These are phyloP conservation scores for Callitettix versicolor DNA, from an alignment of 1,140 invertebrate genomes.

Conservation along the genomic window DNA sequence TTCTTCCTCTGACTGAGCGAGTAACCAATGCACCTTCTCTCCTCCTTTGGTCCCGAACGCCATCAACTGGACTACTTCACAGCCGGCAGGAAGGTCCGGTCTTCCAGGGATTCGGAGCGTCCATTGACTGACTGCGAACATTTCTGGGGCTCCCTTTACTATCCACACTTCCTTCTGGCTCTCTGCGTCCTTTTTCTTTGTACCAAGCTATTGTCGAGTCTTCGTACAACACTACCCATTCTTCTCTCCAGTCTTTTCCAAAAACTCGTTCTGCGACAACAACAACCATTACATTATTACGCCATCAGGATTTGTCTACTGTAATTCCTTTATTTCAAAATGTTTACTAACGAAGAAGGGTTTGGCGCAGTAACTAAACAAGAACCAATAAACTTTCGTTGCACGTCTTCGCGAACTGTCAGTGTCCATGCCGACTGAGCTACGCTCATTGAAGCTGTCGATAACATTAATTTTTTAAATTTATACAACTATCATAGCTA, in stretches of 20 bases:
- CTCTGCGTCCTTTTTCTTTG: conserved; percentile 44
- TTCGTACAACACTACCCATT: conserved; percentile 68
- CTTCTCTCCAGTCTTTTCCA: conserved; percentile 66
- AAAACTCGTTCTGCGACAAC: conserved; percentile 52
- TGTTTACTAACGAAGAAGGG: no score
- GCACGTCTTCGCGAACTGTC: no score
- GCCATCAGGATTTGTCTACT: no score
- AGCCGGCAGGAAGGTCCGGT: conserved; percentile 52
- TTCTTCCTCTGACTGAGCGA: conserved; percentile 52
- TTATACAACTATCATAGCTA: no score
- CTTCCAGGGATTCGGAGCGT: conserved; percentile 56
- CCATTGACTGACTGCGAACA: conserved; percentile 66
- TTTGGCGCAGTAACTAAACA: no score
- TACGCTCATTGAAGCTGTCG: no score
- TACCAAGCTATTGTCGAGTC: conserved; percentile 71
- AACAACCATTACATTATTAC: no score
- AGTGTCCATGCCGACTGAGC: no score
- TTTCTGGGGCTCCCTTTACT: conserved; percentile 62
- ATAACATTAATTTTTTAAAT: no score
- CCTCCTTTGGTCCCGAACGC: conserved; percentile 51
- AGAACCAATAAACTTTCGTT: no score
- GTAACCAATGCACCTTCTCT: conserved; percentile 47
- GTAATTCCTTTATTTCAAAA: no score
- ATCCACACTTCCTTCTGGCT: conserved; percentile 41
- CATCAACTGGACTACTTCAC: conserved; percentile 53